Base-by-base conservation (phyloP, 2,797 vertebrate species). In the Poecilia picta region DNA sequence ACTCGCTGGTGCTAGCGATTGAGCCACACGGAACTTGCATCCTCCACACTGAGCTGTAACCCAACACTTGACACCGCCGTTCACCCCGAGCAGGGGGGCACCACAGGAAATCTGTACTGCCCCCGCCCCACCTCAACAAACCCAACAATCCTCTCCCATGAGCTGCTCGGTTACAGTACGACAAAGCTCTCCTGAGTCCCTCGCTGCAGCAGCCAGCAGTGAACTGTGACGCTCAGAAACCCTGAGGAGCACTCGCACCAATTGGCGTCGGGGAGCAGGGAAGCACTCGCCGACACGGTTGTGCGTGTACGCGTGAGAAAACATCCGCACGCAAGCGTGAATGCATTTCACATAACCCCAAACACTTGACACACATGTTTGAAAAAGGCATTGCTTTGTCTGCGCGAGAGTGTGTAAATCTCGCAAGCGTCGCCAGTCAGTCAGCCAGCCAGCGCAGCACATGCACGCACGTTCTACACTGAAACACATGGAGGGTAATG, bases 401-500 rank as follows among this genome's bases (percentile, higher is more conserved):
- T 55, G 20, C 70, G 68, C 68, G 72, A 20, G 8, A 72, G 77
- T 53, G 79, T 74, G 77, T 80, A 82, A 53, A 85, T 85, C 80
- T 66, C 18, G 0, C 75, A 66, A 53, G 80, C 82, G 81, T 36
- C 79, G 51, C 51, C 49, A 76, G 77, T 77, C 47, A 64, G 74
- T 80, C 49, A 51, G 49, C 49, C 49, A 76, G 77, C 80, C 49
- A 64, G 73, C 81, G 66, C 41, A 31, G 64, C 81, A 59, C 78
- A 79, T 66, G 72, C 80, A 81, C 78, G 78, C 81, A 83, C 80
- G 81, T 88, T 87, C 80, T 88, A 89, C 89, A 89, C 75, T 86
- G 80, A 93, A 94, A 92, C 91, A 92, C 88, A 92, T 87, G 82
- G 81, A 89, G 87, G 82, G 88, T 33, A 92, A 94, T 92, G 87